Percentiles rank a stretch among this genome's conserved stretches.
These are phyloP conservation scores for Rhinoderma darwinii DNA, from an alignment of 2,113 vertebrate genomes.

Conservation along the genomic window DNA sequence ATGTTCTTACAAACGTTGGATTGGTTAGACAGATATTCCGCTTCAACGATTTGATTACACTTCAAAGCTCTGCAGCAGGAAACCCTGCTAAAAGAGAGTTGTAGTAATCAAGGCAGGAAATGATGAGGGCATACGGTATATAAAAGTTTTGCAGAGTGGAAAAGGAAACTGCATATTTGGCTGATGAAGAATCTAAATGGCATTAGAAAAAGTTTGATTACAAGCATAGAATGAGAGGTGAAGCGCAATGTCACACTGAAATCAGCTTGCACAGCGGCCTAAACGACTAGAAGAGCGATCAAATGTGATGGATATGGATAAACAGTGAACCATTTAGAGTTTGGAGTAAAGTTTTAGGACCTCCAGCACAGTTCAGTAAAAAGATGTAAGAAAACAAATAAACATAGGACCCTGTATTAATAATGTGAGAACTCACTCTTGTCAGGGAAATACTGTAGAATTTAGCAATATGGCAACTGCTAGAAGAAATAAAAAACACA, in stretches of 20 bases:
- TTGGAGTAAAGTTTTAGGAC: not conserved
- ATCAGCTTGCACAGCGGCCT: constrained; percentile 21
- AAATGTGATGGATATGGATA: constrained; percentile 30
- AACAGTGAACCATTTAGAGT: not conserved
- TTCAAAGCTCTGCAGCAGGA: constrained; percentile 57
- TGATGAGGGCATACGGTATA: constrained; percentile 42
- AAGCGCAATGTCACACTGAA: constrained; percentile 49
- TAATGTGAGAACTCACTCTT: not conserved
- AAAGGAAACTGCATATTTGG: constrained; percentile 34
- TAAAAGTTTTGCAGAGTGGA: constrained; percentile 25
- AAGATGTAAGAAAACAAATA: constrained; percentile 33
- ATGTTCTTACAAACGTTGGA: constrained; percentile 29
- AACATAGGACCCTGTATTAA: constrained; percentile 24
- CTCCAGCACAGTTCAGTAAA: constrained; percentile 27
- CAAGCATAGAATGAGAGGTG: constrained; percentile 17
- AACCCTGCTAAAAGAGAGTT: constrained; percentile 43
- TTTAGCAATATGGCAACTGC: not conserved
- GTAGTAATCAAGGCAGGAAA: constrained; percentile 57
- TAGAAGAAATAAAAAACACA: not conserved
- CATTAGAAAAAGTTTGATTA: constrained; percentile 47
- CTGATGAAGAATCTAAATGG: constrained; percentile 42
- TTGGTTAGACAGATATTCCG: constrained; percentile 34
- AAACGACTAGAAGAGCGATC: not conserved
- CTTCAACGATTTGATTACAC: constrained; percentile 53
- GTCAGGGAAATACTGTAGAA: not conserved